Evolutionary conservation across 2,797 vertebrate genomes (phyloP).

Genomic region (Geotrypetes seraphini): DNA sequence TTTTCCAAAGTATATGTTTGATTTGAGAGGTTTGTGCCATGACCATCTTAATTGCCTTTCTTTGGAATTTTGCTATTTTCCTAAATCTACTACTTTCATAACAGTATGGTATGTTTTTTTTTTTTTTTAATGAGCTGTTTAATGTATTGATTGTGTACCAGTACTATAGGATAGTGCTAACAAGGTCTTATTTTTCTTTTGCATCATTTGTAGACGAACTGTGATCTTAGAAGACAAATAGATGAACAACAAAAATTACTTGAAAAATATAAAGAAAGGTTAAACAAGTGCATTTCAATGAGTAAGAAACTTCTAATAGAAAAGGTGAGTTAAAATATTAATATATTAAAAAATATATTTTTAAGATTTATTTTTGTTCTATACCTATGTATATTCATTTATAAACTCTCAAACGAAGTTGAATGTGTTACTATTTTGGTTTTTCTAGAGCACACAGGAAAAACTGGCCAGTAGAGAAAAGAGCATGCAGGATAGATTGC

Average conservation of each 20-base stretch:
- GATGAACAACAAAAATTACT: slow-evolving; percentile 98
- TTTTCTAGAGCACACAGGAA: slow-evolving; percentile 68
- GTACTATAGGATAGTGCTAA: too few relatives aligned
- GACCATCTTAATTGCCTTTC: too few relatives aligned
- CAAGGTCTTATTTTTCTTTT: too few relatives aligned
- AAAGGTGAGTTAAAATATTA: slow-evolving; percentile 65
- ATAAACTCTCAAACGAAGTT: slow-evolving; percentile 1
- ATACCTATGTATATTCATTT: neutral
- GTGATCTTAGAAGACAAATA: slow-evolving; percentile 98
- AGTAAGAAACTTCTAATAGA: slow-evolving; percentile 97
- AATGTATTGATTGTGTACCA: too few relatives aligned
- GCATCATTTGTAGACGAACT: slow-evolving; percentile 87
- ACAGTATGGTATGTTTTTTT: too few relatives aligned
- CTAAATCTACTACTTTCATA: too few relatives aligned
- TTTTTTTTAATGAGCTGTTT: too few relatives aligned
- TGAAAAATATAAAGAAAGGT: slow-evolving; percentile 98
- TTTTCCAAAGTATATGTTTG: too few relatives aligned
- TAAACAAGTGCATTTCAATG: slow-evolving; percentile 99
- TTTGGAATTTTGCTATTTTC: too few relatives aligned
- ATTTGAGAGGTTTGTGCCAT: too few relatives aligned
- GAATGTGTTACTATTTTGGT: slow-evolving; percentile 14
- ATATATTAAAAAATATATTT: neutral
- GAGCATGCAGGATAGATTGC: slow-evolving; percentile 97
- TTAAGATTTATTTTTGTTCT: too few relatives aligned
- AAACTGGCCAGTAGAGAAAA: slow-evolving; percentile 95